Evolutionary conservation across 2,113 vertebrate genomes (phyloP).

Genomic region (Corythornis madagascariensis): DNA sequence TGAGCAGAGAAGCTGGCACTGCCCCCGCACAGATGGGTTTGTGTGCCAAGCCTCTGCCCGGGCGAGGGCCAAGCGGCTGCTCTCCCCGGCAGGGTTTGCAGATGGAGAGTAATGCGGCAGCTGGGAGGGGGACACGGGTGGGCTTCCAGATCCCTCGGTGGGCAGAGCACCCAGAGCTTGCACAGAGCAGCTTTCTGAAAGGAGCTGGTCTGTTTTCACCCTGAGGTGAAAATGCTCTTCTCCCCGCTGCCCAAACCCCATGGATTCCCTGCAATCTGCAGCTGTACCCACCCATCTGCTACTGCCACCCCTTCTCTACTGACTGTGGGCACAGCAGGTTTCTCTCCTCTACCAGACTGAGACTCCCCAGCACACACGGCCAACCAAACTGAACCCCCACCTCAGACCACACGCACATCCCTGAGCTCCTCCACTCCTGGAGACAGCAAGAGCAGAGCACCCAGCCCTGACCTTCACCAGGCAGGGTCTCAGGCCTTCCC

Average conservation of each 20-base stretch:
- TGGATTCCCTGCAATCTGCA: background rate
- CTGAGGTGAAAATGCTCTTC: background rate
- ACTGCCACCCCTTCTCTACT: background rate
- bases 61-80: background rate
- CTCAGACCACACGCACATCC: fast-evolving
- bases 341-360: too few species aligned
- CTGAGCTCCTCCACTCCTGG: fast-evolving
- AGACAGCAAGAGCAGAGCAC: background rate
- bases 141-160: fast-evolving
- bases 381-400: background rate
- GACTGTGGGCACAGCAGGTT: background rate
- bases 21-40: background rate
- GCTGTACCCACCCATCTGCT: background rate
- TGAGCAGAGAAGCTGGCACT: background rate
- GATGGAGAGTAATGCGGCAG: background rate
- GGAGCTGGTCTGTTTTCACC: background rate
- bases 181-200: background rate
- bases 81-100: background rate
- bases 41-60: background rate
- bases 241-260: background rate
- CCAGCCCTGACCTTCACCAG: fast-evolving
- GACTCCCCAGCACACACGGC: background rate
- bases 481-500: background rate
- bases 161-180: background rate
- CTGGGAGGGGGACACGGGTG: background rate